phyloP scores from a whole-genome alignment of 2,888 invertebrate species.

The Latrodectus hesperus region DNA sequence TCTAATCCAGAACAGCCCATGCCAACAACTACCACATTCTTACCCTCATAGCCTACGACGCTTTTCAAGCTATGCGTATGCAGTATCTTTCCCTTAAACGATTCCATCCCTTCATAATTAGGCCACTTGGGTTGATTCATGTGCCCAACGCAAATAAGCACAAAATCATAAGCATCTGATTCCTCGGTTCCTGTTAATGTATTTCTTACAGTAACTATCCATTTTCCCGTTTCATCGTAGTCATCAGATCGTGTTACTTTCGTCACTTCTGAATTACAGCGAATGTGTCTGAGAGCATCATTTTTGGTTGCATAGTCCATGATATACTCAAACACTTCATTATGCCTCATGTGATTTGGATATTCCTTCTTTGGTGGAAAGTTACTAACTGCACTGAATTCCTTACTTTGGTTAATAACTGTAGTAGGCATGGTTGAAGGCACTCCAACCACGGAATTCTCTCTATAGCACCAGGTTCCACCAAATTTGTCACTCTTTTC shows the following conservation, averaged over 20 bases:
- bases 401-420: slow-evolving; percentile 75
- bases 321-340: slow-evolving; percentile 74
- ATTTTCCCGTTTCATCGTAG: slow-evolving; percentile 57
- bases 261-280: slow-evolving; percentile 46
- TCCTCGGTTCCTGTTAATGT: slow-evolving; percentile 2
- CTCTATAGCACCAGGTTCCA: slow-evolving; percentile 73
- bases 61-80: slow-evolving; percentile 70
- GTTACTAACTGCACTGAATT: slow-evolving; percentile 75
- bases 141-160: slow-evolving; percentile 77
- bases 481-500: slow-evolving; percentile 73
- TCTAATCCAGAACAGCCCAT: slow-evolving; percentile 76
- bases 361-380: slow-evolving; percentile 75
- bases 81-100: slow-evolving; percentile 71
- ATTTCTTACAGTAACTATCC: slow-evolving; percentile 64
- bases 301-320: slow-evolving; percentile 70
- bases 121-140: slow-evolving; percentile 75
- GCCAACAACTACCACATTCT: slow-evolving; percentile 76
- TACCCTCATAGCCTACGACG: slow-evolving; percentile 70
- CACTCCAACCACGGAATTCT: slow-evolving; percentile 65
- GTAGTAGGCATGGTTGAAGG: slow-evolving; percentile 74
- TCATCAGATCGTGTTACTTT: slow-evolving; percentile 31
- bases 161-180: slow-evolving; percentile 73
- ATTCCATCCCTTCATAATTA: slow-evolving; percentile 74
- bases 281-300: slow-evolving; percentile 67
- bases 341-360: slow-evolving; percentile 76